Evolutionary conservation across 2,888 invertebrate genomes (phyloP).

Genomic region (Oligia latruncula): DNA sequence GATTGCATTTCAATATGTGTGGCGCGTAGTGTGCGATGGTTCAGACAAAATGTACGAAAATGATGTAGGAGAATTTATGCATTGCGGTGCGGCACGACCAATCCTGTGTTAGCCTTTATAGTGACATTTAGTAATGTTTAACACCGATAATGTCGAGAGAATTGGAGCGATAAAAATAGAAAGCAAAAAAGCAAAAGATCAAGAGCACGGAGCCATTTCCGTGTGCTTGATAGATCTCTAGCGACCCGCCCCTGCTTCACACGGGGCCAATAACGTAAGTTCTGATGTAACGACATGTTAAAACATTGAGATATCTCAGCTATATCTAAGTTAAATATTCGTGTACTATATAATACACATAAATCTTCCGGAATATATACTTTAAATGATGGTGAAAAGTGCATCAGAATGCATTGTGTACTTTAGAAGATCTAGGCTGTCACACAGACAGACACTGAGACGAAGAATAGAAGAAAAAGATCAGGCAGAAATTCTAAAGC

Average conservation of each 20-base stretch:
- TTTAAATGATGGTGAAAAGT: background rate
- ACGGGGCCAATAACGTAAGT: background rate
- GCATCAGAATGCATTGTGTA: background rate
- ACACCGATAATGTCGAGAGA: background rate
- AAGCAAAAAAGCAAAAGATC: too few species aligned
- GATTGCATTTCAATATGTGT: background rate
- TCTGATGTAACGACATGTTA: background rate
- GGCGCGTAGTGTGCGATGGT: background rate
- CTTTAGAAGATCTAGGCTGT: background rate
- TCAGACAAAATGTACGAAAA: background rate
- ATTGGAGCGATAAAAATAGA: background rate
- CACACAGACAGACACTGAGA: background rate
- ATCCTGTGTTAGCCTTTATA: background rate
- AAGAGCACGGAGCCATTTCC: background rate
- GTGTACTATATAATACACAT: too few species aligned
- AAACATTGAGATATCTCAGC: background rate
- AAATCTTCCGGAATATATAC: background rate
- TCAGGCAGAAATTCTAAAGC: background rate
- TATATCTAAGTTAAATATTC: too few species aligned
- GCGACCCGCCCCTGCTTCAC: background rate
- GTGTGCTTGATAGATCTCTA: background rate
- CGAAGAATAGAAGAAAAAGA: background rate
- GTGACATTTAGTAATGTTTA: background rate
- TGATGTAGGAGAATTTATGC: background rate
- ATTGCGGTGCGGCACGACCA: background rate